Evolutionary conservation across 2,888 invertebrate species (phyloP).

Genomic region (Oxytorus armatus): DNA sequence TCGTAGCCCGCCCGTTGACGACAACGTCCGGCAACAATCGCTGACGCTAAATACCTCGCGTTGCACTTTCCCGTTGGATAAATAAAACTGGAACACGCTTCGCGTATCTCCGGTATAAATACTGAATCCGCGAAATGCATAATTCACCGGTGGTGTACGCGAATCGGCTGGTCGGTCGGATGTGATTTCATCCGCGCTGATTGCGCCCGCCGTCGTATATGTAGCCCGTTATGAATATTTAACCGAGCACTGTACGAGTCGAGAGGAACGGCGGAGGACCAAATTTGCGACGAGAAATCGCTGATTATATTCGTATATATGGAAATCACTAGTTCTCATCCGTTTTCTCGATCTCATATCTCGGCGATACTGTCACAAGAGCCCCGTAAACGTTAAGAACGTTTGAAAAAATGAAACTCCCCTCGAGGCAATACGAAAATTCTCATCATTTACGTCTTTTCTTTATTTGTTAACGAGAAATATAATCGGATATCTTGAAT

Average conservation of each 20-base stretch:
- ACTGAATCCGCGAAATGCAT: slow-evolving; percentile 27
- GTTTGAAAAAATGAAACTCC: no score
- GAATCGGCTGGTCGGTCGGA: slow-evolving; percentile 42
- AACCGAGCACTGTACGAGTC: not conserved
- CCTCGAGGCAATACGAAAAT: no score
- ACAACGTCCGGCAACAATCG: no score
- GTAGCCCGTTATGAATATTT: slow-evolving; percentile 43
- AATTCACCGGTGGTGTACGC: slow-evolving; percentile 13
- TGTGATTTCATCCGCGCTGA: slow-evolving; percentile 60
- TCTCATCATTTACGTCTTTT: no score
- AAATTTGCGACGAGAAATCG: not conserved
- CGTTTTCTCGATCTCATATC: not conserved
- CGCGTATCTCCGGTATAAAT: not conserved
- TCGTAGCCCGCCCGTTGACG: no score
- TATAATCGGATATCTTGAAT: slow-evolving; percentile 13
- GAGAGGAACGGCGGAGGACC: not conserved
- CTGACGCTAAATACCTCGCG: no score
- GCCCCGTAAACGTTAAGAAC: no score
- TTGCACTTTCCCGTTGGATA: slow-evolving; percentile 17
- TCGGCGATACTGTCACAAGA: no score
- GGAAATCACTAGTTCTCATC: not conserved
- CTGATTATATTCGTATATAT: slow-evolving; percentile 3
- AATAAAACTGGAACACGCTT: slow-evolving; percentile 23
- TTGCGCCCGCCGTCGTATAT: slow-evolving; percentile 51
- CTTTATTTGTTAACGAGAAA: no score